Evolutionary conservation across 1,140 invertebrate genomes (phyloP).

Genomic region (Hermetia illucens): DNA sequence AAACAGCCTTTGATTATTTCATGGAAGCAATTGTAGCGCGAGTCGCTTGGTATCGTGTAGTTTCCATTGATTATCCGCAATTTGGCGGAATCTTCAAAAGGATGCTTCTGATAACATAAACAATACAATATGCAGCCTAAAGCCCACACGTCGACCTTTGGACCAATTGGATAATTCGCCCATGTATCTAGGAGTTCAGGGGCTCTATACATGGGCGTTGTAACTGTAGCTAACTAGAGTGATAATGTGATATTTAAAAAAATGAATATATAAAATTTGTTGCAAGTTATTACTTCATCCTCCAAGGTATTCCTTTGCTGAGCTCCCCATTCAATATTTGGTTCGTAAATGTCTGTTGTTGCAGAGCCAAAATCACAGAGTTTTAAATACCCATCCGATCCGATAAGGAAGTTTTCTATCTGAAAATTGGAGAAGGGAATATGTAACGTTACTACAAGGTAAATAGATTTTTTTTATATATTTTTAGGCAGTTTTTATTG

Average conservation of each 20-base stretch:
- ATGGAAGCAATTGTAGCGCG: conserved; percentile 70
- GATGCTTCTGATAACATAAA: conserved; percentile 87
- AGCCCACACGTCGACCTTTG: conserved; percentile 89
- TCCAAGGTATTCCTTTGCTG: conserved; percentile 83
- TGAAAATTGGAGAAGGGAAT: conserved; percentile 40
- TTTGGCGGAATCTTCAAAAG: conserved; percentile 95
- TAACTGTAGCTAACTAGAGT: conserved; percentile 49
- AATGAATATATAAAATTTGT: conserved; percentile 4
- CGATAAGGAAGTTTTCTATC: conserved; percentile 45
- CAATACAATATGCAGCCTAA: conserved; percentile 90
- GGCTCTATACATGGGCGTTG: conserved; percentile 79
- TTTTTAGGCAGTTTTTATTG: too few species aligned
- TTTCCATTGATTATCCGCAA: conserved; percentile 93
- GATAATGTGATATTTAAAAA: conserved; percentile 5
- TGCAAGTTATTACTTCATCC: conserved; percentile 59
- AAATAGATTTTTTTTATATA: too few species aligned
- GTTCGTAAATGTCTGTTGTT: conserved; percentile 67
- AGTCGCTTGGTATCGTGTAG: conserved; percentile 72
- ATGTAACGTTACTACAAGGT: not conserved
- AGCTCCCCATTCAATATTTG: conserved; percentile 82
- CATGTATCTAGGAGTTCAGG: conserved; percentile 98
- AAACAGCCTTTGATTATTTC: conserved; percentile 82
- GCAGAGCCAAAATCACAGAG: conserved; percentile 98
- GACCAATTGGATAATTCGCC: conserved; percentile 86
- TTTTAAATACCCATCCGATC: conserved; percentile 72